Conservation (phyloP, 2,888 invertebrate species). For the Lysandra coridon region DNA sequence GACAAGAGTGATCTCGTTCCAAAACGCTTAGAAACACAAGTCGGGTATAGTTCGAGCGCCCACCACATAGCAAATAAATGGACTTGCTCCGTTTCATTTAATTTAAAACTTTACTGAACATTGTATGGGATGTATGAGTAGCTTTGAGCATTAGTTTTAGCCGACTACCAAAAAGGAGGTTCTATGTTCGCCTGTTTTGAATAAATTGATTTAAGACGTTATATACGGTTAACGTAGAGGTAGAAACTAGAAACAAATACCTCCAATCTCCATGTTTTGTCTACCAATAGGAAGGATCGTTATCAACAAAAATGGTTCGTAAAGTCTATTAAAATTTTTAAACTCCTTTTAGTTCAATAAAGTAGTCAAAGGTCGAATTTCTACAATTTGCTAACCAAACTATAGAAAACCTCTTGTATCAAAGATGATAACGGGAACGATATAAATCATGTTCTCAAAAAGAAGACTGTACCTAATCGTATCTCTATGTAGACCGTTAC, state of each 20-base stretch:
- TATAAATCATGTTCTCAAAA: neutral
- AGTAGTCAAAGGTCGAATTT: no score
- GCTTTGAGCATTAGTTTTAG: neutral
- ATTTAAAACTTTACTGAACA: constrained; percentile 1
- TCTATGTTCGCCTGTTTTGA: no score
- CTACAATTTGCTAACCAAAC: no score
- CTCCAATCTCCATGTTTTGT: no score
- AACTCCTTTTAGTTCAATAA: no score
- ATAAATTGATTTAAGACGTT: no score
- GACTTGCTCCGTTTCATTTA: constrained; percentile 6
- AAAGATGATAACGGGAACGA: neutral
- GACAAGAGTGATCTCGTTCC: constrained; percentile 23
- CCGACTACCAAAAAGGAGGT: neutral
- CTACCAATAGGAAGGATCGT: no score
- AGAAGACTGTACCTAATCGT: neutral
- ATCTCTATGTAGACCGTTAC: neutral
- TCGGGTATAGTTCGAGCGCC: constrained; percentile 11
- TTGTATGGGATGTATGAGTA: constrained; percentile 6
- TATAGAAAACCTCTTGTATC: neutral
- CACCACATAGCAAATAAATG: constrained; percentile 16
- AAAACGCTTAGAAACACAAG: constrained; percentile 32
- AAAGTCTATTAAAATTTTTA: no score
- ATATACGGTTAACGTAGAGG: no score
- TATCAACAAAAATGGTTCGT: no score
- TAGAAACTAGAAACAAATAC: no score